These are phyloP conservation scores for Entomyzon cyanotis DNA, from an alignment of 2,113 vertebrate species.

Conservation along the genomic window DNA sequence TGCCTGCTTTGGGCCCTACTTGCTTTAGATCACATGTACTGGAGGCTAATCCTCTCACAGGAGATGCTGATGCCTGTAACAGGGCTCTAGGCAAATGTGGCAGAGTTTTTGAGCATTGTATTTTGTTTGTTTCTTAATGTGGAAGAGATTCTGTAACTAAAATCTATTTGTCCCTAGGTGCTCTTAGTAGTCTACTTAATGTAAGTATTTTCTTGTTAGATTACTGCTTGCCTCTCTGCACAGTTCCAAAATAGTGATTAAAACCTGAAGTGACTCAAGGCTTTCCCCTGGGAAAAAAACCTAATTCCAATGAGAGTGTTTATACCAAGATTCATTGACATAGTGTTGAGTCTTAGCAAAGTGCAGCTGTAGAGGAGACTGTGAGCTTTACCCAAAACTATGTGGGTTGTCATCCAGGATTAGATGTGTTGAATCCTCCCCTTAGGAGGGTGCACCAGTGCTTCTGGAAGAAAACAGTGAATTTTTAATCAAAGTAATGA, in stretches of 20 bases:
- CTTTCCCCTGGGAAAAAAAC: background rate
- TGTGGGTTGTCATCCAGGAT: background rate
- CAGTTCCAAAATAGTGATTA: background rate
- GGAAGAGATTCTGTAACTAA: background rate
- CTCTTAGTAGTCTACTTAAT: background rate
- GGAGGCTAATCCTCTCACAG: background rate
- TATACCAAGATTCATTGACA: background rate
- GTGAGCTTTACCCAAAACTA: background rate
- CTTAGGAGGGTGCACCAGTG: background rate
- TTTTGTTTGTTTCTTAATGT: background rate
- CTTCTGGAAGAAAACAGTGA: background rate
- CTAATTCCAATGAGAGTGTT: background rate
- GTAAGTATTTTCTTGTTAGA: background rate
- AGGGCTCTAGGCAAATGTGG: background rate
- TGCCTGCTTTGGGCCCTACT: background rate
- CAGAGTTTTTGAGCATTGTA: background rate
- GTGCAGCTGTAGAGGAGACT: background rate
- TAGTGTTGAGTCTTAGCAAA: background rate
- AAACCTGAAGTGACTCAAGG: background rate
- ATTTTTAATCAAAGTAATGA: background rate
- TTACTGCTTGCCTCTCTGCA: background rate
- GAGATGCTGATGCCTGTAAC: background rate
- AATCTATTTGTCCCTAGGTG: background rate
- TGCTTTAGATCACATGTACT: fast-evolving
- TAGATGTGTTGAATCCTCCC: background rate